phyloP scores from a whole-genome alignment of 2,888 invertebrate genomes.

The Napeogenes inachia region DNA sequence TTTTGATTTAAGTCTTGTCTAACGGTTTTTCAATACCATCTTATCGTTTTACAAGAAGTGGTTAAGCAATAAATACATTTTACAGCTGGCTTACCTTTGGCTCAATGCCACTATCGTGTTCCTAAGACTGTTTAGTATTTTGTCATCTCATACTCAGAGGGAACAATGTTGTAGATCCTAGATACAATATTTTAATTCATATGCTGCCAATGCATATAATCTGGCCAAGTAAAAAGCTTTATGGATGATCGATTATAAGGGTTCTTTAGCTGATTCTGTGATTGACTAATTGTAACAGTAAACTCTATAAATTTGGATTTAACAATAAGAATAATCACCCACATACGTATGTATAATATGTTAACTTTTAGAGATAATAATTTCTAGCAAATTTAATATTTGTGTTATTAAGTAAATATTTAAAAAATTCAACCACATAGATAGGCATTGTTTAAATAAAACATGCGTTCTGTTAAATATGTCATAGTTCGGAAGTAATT shows the following conservation, averaged over 20 bases:
- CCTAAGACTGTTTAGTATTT: constrained; percentile 5
- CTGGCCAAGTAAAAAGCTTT: not conserved
- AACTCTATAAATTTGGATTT: too few species aligned
- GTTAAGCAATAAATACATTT: constrained; percentile 13
- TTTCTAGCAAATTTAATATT: too few species aligned
- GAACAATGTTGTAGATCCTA: not conserved
- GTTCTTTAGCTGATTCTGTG: too few species aligned
- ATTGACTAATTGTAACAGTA: too few species aligned
- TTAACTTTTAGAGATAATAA: too few species aligned
- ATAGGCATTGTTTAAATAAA: constrained; percentile 10
- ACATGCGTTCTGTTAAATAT: constrained; percentile 14
- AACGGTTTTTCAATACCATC: too few species aligned
- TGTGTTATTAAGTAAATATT: too few species aligned
- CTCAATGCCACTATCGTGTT: constrained; percentile 31
- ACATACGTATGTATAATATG: too few species aligned
- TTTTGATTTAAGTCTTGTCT: too few species aligned
- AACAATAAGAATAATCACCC: too few species aligned
- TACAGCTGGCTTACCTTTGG: constrained; percentile 28
- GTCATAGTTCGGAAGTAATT: constrained; percentile 20
- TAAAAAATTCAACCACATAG: not conserved
- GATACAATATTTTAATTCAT: constrained; percentile 2
- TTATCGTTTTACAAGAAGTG: not conserved
- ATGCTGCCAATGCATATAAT: not conserved
- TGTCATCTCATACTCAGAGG: constrained; percentile 3
- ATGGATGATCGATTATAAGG: not conserved